These are phyloP conservation scores for Micrasema longulum DNA, from an alignment of 1,140 invertebrate genomes.

Conservation along the genomic window DNA sequence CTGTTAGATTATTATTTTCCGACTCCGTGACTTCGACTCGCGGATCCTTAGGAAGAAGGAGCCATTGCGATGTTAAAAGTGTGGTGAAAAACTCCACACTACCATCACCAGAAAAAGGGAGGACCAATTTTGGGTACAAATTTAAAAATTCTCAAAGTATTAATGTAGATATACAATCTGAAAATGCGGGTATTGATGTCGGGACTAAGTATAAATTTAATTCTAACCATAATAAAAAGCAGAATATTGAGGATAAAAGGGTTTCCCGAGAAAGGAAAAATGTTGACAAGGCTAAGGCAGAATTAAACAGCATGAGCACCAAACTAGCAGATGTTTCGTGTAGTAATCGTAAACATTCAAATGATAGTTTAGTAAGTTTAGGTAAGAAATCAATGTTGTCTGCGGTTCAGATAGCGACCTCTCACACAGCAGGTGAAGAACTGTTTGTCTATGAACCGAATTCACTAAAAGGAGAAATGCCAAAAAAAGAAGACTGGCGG, in stretches of 20 bases:
- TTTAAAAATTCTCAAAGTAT: constrained; percentile 3
- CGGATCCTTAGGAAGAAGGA: constrained; percentile 25
- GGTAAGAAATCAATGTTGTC: constrained; percentile 15
- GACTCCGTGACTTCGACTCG: constrained; percentile 18
- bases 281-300: too few species aligned
- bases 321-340: too few species aligned
- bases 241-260: background rate
- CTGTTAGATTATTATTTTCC: constrained; percentile 36
- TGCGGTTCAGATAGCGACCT: background rate
- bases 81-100: constrained; percentile 12
- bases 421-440: constrained; percentile 1
- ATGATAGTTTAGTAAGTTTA: background rate
- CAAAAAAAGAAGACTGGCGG: constrained; percentile 65
- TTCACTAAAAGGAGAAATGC: background rate
- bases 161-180: constrained; percentile 10
- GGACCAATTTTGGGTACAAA: constrained; percentile 26
- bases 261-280: background rate
- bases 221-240: too few species aligned
- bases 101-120: background rate
- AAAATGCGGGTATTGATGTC: background rate
- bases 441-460: background rate
- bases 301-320: too few species aligned
- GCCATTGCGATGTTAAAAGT: constrained; percentile 44
- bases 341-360: too few species aligned
- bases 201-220: too few species aligned